These are phyloP conservation scores for Hyperoplus immaculatus DNA, from an alignment of 2,797 vertebrate genomes.

Conservation along the genomic window DNA sequence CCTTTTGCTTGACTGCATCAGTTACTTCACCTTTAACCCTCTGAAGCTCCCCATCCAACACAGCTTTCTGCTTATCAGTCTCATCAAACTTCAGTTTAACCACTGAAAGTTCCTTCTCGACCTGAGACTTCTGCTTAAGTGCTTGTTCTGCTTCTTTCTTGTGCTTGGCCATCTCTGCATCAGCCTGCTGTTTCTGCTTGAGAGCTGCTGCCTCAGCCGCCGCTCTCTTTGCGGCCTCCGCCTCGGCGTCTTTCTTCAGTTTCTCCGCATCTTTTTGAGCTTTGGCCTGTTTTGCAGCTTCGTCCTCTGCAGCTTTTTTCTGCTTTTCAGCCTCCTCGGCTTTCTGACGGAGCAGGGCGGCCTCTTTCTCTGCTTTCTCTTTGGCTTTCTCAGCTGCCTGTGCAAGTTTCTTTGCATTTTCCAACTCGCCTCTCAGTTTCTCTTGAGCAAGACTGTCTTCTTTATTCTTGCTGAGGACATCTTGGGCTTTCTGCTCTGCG, in stretches of 20 bases:
- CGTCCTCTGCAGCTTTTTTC: slow-evolving; percentile 90
- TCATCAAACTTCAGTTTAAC: slow-evolving; percentile 92
- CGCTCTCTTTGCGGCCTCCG: slow-evolving; percentile 88
- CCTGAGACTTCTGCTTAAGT: slow-evolving; percentile 92
- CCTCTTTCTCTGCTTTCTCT: slow-evolving; percentile 90
- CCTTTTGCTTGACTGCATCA: slow-evolving; percentile 90
- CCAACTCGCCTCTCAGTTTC: slow-evolving; percentile 89
- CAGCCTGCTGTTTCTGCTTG: slow-evolving; percentile 92
- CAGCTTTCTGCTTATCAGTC: slow-evolving; percentile 92
- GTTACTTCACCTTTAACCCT: slow-evolving; percentile 93
- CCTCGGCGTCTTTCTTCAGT: slow-evolving; percentile 91
- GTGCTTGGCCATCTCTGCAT: slow-evolving; percentile 94
- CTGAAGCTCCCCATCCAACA: slow-evolving; percentile 94
- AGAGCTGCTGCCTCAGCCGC: slow-evolving; percentile 92
- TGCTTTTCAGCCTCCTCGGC: slow-evolving; percentile 93
- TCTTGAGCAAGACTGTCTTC: slow-evolving; percentile 91
- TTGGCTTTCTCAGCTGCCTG: slow-evolving; percentile 91
- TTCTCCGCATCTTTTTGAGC: slow-evolving; percentile 91
- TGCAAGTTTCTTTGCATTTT: slow-evolving; percentile 87
- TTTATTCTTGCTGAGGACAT: slow-evolving; percentile 90
- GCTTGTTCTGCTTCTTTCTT: slow-evolving; percentile 93
- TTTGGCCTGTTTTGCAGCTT: slow-evolving; percentile 88
- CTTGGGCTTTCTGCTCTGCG: slow-evolving; percentile 92
- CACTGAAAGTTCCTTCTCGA: slow-evolving; percentile 91
- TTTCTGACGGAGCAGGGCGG: slow-evolving; percentile 86